Evolutionary conservation across 2,888 invertebrate species (phyloP).

Genomic region (Cataglyphis rosenhaueri): DNA sequence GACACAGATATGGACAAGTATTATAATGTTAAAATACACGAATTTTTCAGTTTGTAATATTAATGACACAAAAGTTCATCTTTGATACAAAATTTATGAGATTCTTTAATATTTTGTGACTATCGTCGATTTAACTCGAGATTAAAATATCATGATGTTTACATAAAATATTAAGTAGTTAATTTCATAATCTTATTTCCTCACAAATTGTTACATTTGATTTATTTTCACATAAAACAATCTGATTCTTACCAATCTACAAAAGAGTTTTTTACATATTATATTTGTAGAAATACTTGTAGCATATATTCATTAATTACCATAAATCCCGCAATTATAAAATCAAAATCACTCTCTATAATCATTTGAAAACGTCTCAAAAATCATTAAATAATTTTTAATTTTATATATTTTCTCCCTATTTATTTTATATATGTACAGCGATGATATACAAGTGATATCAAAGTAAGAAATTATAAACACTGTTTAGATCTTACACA

Average conservation of each 20-base stretch:
- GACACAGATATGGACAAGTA: conserved; percentile 56
- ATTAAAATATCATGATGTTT: conserved; percentile 69
- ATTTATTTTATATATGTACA: neutral
- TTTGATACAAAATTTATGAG: conserved; percentile 24
- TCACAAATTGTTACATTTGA: neutral
- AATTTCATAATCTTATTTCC: neutral
- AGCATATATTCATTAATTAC: neutral
- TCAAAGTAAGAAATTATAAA: neutral
- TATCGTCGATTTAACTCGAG: conserved; percentile 59
- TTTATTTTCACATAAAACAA: neutral
- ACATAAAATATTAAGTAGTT: conserved; percentile 49
- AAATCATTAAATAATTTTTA: neutral
- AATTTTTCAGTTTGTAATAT: conserved; percentile 65
- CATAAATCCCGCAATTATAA: neutral
- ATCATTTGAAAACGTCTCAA: neutral
- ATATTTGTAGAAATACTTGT: neutral
- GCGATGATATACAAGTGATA: neutral
- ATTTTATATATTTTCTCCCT: neutral
- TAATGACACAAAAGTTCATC: conserved; percentile 43
- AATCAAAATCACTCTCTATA: neutral
- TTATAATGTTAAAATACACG: conserved; percentile 53
- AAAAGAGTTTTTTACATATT: neutral
- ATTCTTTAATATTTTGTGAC: conserved; percentile 64
- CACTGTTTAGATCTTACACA: conserved; percentile 1
- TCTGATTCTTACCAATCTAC: neutral